phyloP scores from a whole-genome alignment of 2,113 vertebrate genomes.

The Scopus umbretta region DNA sequence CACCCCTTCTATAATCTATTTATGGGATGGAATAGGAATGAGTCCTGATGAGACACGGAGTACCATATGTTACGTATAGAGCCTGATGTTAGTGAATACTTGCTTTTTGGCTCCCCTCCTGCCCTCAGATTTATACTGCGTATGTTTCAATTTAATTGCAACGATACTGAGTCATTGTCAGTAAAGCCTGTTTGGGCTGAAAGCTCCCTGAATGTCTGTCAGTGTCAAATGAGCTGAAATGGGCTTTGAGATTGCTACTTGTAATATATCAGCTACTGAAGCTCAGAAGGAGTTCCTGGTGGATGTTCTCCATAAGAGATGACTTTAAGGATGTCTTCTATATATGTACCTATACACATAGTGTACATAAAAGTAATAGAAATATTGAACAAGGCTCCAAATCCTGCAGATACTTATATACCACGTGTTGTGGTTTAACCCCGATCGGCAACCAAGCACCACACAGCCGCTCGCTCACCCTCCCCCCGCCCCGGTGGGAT shows the following conservation, averaged over 20 bases:
- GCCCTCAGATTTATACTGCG: background rate
- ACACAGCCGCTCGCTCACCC: no score
- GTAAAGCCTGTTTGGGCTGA: background rate
- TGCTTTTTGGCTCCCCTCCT: background rate
- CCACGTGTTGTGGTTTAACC: no score
- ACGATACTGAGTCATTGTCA: background rate
- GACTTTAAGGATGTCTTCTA: background rate
- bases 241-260: background rate
- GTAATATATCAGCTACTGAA: background rate
- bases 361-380: background rate
- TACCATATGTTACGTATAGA: background rate
- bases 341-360: background rate
- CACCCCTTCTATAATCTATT: background rate
- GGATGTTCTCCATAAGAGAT: background rate
- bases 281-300: background rate
- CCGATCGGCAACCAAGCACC: no score
- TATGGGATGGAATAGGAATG: background rate
- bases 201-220: background rate
- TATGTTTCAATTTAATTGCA: background rate
- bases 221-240: background rate
- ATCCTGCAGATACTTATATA: background rate
- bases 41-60: background rate
- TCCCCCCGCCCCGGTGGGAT: no score
- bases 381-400: background rate
- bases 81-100: background rate